Evolutionary conservation across 2,113 vertebrate species (phyloP), one percentile per base, ranked within the genome.

Genomic region (Ondatra zibethicus): DNA sequence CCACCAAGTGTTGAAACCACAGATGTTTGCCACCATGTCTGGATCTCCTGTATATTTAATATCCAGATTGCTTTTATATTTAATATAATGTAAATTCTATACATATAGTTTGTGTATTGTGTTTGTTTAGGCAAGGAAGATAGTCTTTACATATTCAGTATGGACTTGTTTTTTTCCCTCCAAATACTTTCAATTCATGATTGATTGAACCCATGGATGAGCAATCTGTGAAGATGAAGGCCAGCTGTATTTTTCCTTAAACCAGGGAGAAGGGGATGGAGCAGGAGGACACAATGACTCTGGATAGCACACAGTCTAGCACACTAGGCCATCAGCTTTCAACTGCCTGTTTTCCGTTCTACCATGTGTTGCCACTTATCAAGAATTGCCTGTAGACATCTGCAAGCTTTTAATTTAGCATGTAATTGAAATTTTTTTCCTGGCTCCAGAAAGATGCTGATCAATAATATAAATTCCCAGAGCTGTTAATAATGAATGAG

Each of bases 401-500:
- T 92, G 92, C 73, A 36, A 47, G n/a, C n/a, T 89, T 84, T 96
- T 97, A 82, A 89, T 96, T 93, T 95, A 92, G 66, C 16, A 36
- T 66, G 75, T 90, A 94, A 94, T 95, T 94, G 89, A 96, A 95
- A 92, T 12, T 73, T 61, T 75, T 96, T 75, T 96, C 81, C 78
- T 92, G 82, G 75, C 55, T 97, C 84, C 31, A 89, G 93, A 88
- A 94, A 94, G 70, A 93, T 89, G 61, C 78, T 96, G 63, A 77
- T 97, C 55, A 21, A 95, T 95, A 94, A 88, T 92, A 81, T 92
- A 97, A 96, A 96, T 92, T 96, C 95, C 95, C 86, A 81, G 82
- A 92, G 78, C 78, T 97, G 82, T 97, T 96, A 96, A 97, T 96
- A 95, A 97, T 97, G 78, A 95, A 97, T 96, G 91, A 93, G 63